Evolutionary conservation across 2,113 vertebrate species (phyloP), one percentile per base, ranked within the genome.

Genomic region (Cariama cristata): DNA sequence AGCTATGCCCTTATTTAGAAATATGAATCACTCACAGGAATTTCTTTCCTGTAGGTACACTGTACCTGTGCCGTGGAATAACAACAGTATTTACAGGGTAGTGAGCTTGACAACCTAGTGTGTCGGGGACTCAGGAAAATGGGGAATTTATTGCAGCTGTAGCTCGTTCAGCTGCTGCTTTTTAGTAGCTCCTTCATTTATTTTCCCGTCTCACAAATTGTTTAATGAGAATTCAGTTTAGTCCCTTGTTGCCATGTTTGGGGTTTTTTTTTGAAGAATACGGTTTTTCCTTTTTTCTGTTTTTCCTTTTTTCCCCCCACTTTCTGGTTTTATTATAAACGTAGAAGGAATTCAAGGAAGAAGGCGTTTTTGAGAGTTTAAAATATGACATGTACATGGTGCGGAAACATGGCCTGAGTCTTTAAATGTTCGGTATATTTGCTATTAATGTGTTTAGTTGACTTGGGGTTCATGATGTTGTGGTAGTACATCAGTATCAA

Each of bases 301-400:
- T 30, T 14, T 18, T 24, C 9, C 11, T 35, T 26, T 12, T 17
- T 30, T 3, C 2, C 7, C 28, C 33, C 1, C 3, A 4, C 22
- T 47, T 22, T 20, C 53, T 73, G 56, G 8, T 38, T 79, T 75
- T 42, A 4, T 77, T 14, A 0, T 5, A 26, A 53, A 28, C 6
- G 16, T 8, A 18, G 66, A 44, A 75, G n/a, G 42, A 27, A 32
- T 22, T 77, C 4, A 10, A 22, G 56, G 19, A 50, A 8, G 33
- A 24, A 64, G 28, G 12, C 5, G 3, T 1, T 16, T 47, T 30
- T 17, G 24, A 28, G 69, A 16, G 27, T 23, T 64, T 64, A 21
- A 44, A 47, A 16, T 12, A 9, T 3, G 32, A 21, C 22, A 5
- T 1, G 6, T 33, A 2, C 10, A 18, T 14, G 28, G 50, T 33